Conservation (phyloP, 2,113 vertebrate genomes). For the Heteronetta atricapilla region DNA sequence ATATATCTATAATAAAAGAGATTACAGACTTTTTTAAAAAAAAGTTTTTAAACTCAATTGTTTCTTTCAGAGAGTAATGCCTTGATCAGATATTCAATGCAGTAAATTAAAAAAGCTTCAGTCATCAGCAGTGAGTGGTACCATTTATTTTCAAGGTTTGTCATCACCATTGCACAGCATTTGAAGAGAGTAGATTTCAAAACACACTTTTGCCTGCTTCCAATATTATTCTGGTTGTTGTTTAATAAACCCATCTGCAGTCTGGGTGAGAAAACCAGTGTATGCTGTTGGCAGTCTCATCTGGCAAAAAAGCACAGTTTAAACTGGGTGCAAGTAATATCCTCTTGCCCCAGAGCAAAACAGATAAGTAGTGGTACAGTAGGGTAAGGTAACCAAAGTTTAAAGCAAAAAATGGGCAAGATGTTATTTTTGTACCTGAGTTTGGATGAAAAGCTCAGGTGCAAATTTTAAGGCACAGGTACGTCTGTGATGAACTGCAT, state of each 20-base stretch:
- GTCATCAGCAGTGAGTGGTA: not conserved
- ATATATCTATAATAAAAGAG: not conserved
- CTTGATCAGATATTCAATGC: not conserved
- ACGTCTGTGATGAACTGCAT: conserved; percentile 14
- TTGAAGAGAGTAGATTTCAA: not conserved
- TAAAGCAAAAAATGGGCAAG: not conserved
- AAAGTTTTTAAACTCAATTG: not conserved
- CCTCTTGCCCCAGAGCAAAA: not conserved
- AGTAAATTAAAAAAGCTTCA: not conserved
- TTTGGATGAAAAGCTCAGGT: not conserved
- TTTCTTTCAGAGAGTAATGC: not conserved
- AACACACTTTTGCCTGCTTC: not conserved
- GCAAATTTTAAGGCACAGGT: not conserved
- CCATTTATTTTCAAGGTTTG: not conserved
- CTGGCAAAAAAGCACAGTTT: not conserved
- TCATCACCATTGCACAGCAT: not conserved
- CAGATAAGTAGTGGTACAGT: not conserved
- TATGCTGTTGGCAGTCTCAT: not conserved
- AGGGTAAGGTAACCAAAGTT: not conserved
- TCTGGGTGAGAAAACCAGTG: not conserved
- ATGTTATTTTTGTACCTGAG: not conserved
- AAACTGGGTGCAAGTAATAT: not conserved
- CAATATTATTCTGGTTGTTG: not conserved
- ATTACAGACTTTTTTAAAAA: not conserved
- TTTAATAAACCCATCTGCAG: not conserved